phyloP scores from a whole-genome alignment of 1,140 invertebrate genomes.

The Apis mellifera region Amel_HAv3.1 CM009944.2:1383001-1383500 shows the following conservation, averaged over 20 bases:
- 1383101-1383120: not conserved
- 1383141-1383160: not conserved
- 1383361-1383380: not conserved
- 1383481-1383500: slow-evolving; percentile 58
- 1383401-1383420: slow-evolving; percentile 61
- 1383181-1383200: not conserved
- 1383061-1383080: not conserved
- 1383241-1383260: slow-evolving; percentile 21
- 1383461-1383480: slow-evolving; percentile 45
- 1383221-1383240: slow-evolving; percentile 29
- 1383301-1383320: not conserved
- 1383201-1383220: not conserved
- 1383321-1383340: slow-evolving; percentile 3
- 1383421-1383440: slow-evolving; percentile 72
- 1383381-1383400: too few species aligned
- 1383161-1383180: slow-evolving; percentile 25
- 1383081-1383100: not conserved
- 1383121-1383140: not conserved
- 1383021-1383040: not conserved
- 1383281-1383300: slow-evolving; percentile 25
- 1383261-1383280: slow-evolving; percentile 11
- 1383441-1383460: slow-evolving; percentile 49
- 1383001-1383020: not conserved
- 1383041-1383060: not conserved
- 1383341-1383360: not conserved